Evolutionary conservation across 2,797 vertebrate genomes (phyloP), one percentile per base, ranked within the genome.

Genomic region (Alca torda): DNA sequence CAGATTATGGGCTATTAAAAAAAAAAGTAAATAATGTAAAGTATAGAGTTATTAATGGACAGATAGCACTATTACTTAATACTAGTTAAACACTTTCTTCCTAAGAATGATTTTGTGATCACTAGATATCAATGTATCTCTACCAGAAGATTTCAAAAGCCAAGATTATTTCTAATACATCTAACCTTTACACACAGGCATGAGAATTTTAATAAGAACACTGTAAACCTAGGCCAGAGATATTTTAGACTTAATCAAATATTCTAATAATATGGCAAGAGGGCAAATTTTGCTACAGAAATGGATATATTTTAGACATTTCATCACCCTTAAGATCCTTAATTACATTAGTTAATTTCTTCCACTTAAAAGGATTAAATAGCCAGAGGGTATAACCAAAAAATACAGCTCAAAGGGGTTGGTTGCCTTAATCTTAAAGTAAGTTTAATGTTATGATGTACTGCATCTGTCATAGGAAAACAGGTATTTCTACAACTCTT

Each of bases 281-380:
- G 26, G 48, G 41, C 13, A 76, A 33, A 90, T 63, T 35, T 60
- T 50, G 53, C 35, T 73, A 75, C 4, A 81, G 39, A 93, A 81
- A 77, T 45, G 5, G 59, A 69, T 16, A 84, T 67, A 93, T 79
- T 73, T 80, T 16, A 92, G 45, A 64, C 48, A n/a, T 90, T 94
- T 72, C 26, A 72, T 79, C 69, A 93, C 57, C 26, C 86, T 72
- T 87, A 95, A 94, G 41, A 51, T 48, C 45, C 20, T 19, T 92
- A 95, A 91, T 67, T 89, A 90, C 95, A 88, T 82, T 57, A 89
- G 37, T 53, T 39, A 70, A 90, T 91, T 93, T 84, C 37, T 91
- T 91, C 54, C 20, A 4, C 16, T 54, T 80, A 45, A 78, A 86
- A 84, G 46, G 7, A 93, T 63, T 73, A 96, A 95, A 57, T 53